phyloP scores from a whole-genome alignment of 30 jellyfish, hydroid and myxozoan species.

The Pseudorhiza aurosa region DNA sequence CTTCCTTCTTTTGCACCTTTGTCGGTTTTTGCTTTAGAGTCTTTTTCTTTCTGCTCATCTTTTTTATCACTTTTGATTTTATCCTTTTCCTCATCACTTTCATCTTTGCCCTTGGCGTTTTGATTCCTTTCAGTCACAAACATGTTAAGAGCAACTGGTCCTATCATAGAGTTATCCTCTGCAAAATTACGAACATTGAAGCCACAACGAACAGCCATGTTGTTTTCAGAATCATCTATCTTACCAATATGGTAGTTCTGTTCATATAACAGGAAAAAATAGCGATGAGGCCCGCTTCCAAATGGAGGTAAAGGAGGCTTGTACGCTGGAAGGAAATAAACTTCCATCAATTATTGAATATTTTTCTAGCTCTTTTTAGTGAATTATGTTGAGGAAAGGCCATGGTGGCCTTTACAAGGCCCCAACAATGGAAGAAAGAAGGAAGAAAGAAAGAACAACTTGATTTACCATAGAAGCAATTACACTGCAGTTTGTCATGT shows the following conservation, averaged over 20 bases:
- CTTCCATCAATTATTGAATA: background rate
- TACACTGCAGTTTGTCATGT: no score
- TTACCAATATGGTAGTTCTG: constrained; percentile 49
- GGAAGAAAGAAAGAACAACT: no score
- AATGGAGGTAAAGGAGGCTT: constrained; percentile 86
- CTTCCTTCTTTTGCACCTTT: background rate
- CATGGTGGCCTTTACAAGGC: no score
- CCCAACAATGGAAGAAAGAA: no score
- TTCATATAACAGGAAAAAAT: constrained; percentile 64
- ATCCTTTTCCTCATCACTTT: constrained; percentile 14
- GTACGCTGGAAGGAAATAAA: constrained; percentile 42
- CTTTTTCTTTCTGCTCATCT: background rate
- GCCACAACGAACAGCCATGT: constrained; percentile 61
- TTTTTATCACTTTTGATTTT: background rate
- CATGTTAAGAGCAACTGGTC: constrained; percentile 70
- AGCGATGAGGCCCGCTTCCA: constrained; percentile 87
- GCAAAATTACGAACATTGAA: constrained; percentile 66
- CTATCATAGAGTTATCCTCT: constrained; percentile 56
- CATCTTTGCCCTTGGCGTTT: background rate
- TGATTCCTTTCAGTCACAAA: constrained; percentile 35
- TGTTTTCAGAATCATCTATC: constrained; percentile 68
- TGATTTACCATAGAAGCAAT: no score
- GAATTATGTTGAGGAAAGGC: no score
- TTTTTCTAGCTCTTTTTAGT: no score
- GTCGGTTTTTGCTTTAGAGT: background rate